phyloP scores from a whole-genome alignment of 1,140 invertebrate genomes.

The Aphelinus atriplicis region DNA sequence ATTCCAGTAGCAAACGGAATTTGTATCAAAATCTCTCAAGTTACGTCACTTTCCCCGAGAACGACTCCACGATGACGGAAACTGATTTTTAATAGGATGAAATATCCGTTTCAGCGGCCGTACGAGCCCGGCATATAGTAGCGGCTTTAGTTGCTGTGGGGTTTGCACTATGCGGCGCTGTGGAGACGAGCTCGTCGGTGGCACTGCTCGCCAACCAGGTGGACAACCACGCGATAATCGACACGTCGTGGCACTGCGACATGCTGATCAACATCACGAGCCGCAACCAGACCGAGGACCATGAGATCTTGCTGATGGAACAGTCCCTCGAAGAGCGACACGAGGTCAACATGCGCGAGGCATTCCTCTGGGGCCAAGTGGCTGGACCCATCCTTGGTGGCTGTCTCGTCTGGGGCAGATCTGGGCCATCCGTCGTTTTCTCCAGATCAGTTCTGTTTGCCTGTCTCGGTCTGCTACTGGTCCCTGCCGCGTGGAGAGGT shows the following conservation, averaged over 20 bases:
- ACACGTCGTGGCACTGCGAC: conserved; percentile 64
- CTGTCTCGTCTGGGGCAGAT: conserved; percentile 68
- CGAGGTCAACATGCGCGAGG: conserved; percentile 68
- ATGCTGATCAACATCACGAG: conserved; percentile 61
- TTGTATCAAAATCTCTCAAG: no score
- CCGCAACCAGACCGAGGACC: conserved; percentile 60
- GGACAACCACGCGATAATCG: conserved; percentile 63
- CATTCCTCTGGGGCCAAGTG: conserved; percentile 70
- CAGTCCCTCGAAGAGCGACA: conserved; percentile 67
- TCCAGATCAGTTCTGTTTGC: conserved; percentile 68
- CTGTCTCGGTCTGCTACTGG: conserved; percentile 66
- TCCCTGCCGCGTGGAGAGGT: conserved; percentile 70
- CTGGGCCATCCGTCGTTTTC: conserved; percentile 69
- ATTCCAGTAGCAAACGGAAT: no score
- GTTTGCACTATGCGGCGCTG: conserved; percentile 68
- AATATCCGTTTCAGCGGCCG: conserved; percentile 57
- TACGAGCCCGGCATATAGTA: conserved; percentile 66
- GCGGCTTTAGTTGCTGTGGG: conserved; percentile 66
- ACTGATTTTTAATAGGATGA: no score
- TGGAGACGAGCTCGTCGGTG: conserved; percentile 69
- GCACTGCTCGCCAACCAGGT: conserved; percentile 66
- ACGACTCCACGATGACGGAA: no score
- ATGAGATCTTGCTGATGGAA: conserved; percentile 60
- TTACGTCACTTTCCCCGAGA: no score
- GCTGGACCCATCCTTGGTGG: conserved; percentile 68